These are phyloP conservation scores for Enteromius mattozi DNA, from an alignment of 2,797 vertebrate species.

Conservation along the genomic window DNA sequence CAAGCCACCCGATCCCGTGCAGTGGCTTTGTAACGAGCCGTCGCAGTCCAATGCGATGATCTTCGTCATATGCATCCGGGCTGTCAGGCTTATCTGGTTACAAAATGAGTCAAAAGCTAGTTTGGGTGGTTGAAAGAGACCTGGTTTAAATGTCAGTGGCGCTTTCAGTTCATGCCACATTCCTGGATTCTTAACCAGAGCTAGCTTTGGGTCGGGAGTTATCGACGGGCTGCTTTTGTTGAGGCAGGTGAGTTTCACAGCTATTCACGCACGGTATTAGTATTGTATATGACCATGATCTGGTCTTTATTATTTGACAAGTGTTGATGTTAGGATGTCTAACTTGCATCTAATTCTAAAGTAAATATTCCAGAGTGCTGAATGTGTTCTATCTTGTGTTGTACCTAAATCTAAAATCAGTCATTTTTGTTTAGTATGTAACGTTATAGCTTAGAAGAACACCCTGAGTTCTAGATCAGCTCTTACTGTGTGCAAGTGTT, in stretches of 20 bases:
- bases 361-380: background rate
- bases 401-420: background rate
- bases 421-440: background rate
- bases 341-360: background rate
- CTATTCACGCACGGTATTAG: no score
- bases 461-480: background rate
- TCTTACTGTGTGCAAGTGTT: background rate
- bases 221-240: slow-evolving; percentile 37
- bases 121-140: slow-evolving; percentile 17
- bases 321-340: background rate
- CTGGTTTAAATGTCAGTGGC: slow-evolving; percentile 16
- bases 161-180: slow-evolving; percentile 11
- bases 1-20: background rate
- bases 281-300: no score
- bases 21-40: background rate
- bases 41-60: slow-evolving; percentile 8
- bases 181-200: slow-evolving; percentile 29
- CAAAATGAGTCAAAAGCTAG: slow-evolving; percentile 23
- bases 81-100: slow-evolving; percentile 21
- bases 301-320: background rate
- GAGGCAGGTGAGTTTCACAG: slow-evolving; percentile 42
- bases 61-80: slow-evolving; percentile 14
- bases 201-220: slow-evolving; percentile 23
- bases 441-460: background rate
- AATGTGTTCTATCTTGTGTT: background rate